Evolutionary conservation across 23 tunicate species (phyloP), one percentile per base, ranked within the genome.

Genomic region (Trididemnum miniatum): DNA sequence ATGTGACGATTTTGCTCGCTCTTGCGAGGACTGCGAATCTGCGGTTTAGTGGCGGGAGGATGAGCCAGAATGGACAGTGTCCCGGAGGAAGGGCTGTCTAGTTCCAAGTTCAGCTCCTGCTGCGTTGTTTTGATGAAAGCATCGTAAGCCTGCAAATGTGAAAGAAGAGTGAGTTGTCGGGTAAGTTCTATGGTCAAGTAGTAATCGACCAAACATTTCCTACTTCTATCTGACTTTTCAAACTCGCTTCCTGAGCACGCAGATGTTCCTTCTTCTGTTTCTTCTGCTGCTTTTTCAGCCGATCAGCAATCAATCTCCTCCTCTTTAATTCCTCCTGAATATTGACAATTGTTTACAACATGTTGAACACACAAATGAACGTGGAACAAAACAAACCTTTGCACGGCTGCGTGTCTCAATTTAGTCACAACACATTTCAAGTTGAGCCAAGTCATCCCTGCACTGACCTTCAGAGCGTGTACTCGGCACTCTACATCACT

Each of bases 401-500:
- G n/a, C n/a, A n/a, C n/a, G n/a, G n/a, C n/a, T n/a, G n/a, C n/a
- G n/a, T n/a, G n/a, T n/a, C n/a, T n/a, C n/a, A n/a, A n/a, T n/a
- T n/a, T n/a, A n/a, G n/a, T n/a, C n/a, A n/a, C n/a, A n/a, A n/a
- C n/a, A n/a, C n/a, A n/a, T n/a, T n/a, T n/a, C n/a, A n/a, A n/a
- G n/a, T n/a, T n/a, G n/a, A n/a, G n/a, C n/a, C n/a, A n/a, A n/a
- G n/a, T n/a, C n/a, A n/a, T n/a, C n/a, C 54, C 9, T 44, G 54
- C 1, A 63, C 67, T 22, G 26, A 91, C 98, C 89, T 84, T 88
- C 66, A 93, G 35, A 24, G 93, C 98, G 31, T 86, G 88, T 0
- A 93, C 93, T 35, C 98, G 51, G 30, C 98, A 93, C 66, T 93
- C 98, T 32, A 93, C 88, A 32, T 93, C 98, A 65, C 93, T 88